Conservation (phyloP, 2,797 vertebrate genomes). For the Enteromius paludinosus region DNA sequence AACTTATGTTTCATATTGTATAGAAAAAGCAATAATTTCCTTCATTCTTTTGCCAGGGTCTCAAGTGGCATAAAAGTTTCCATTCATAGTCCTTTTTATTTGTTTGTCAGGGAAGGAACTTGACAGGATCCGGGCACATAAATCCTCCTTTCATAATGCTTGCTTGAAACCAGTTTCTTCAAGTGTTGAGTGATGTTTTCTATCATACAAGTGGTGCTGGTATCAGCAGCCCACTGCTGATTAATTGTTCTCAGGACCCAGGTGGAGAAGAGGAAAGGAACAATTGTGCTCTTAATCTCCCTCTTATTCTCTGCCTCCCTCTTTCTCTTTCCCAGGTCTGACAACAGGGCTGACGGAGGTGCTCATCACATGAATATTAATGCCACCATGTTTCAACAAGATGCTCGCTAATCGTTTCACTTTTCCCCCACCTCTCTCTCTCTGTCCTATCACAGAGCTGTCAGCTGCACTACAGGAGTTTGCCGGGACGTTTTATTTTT, state of each 20-base stretch:
- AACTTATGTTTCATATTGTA: background rate
- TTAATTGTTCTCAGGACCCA: constrained; percentile 35
- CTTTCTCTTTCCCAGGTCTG: constrained; percentile 22
- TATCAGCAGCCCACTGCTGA: constrained; percentile 76
- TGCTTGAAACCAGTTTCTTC: constrained; percentile 5
- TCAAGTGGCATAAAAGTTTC: constrained; percentile 26
- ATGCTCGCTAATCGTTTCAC: constrained; percentile 33
- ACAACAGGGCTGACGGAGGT: constrained; percentile 9
- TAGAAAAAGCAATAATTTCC: background rate
- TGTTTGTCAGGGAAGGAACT: constrained; percentile 34
- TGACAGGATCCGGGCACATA: constrained; percentile 14
- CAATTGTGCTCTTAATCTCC: constrained; percentile 41
- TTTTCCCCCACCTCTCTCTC: background rate
- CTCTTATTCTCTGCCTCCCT: background rate
- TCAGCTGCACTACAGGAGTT: constrained; percentile 3
- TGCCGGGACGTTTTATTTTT: background rate
- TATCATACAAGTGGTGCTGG: constrained; percentile 71
- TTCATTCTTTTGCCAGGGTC: constrained; percentile 17
- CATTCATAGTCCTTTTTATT: constrained; percentile 38
- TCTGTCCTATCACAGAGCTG: constrained; percentile 1
- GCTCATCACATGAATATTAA: constrained; percentile 52
- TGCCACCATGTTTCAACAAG: constrained; percentile 48
- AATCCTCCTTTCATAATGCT: constrained; percentile 26
- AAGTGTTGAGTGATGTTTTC: constrained; percentile 23
- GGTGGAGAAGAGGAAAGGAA: constrained; percentile 36